Evolutionary conservation across 2,888 invertebrate genomes (phyloP), one percentile per base, ranked within the genome.

Genomic region (Eupithecia subumbrata): DNA sequence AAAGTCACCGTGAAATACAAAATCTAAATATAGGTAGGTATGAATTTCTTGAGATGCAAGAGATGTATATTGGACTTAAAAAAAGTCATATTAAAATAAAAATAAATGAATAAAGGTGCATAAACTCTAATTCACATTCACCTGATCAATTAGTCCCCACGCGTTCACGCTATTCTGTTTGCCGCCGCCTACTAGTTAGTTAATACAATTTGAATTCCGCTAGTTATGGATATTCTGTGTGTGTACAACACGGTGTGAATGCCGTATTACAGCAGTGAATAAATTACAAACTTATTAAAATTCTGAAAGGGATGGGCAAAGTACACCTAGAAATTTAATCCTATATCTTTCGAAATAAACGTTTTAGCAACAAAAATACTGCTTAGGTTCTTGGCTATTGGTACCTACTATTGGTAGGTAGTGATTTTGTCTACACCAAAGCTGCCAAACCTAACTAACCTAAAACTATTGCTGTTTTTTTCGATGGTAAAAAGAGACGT

Each of bases 71-170:
- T 18, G 48, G 40, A 40, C 34, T 40, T 40, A 3, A 12, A 43
- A 43, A 43, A 25, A 8, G 25, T 30, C 40, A 25, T 14, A 16
- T 14, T 25, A 60, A 52, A 69, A 70, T 48, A 12, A 30, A 52
- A 52, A 18, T 84, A 84, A 89, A 89, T 88, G 87, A 88, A 48
- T 52, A 52, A 88, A 86, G 87, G 79, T 82, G 80, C 87, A 86
- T 85, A 82, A 83, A 81, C 82, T 66, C 80, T 87, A 87, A 22
- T 22, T 22, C 56, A 56, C 11, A 88, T 89, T 89, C 87, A 88
- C 83, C 88, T 90, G 90, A 90, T 90, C 88, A 90, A 90, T 89
- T 90, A 90, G 90, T 89, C 90, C 81, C 84, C 73, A 48, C 87
- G 90, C 88, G 90, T 89, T 85, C 86, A 67, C 48, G 78, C 73